phyloP scores from a whole-genome alignment of 2,888 invertebrate genomes.

The Papilio elwesi region DNA sequence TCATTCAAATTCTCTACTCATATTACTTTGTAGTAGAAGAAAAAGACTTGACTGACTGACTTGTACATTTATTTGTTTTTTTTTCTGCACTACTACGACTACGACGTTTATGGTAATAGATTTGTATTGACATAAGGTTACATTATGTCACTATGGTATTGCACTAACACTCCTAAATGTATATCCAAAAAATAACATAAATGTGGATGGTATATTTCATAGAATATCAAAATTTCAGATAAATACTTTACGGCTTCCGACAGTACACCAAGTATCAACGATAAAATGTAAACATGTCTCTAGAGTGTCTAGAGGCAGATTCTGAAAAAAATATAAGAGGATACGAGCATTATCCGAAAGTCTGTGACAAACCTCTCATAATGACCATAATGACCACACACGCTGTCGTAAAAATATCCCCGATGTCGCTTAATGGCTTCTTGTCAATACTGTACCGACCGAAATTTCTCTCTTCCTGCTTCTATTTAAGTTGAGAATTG shows the following conservation, averaged over 20 bases:
- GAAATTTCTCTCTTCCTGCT: neutral
- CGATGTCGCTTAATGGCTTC: conserved; percentile 61
- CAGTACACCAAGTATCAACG: conserved; percentile 16
- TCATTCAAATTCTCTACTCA: too few relatives aligned
- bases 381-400: conserved; percentile 64
- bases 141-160: neutral
- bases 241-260: neutral
- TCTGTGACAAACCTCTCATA: conserved; percentile 62
- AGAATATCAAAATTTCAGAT: neutral
- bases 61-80: too few relatives aligned
- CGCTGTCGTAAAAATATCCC: conserved; percentile 71
- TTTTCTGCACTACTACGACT: too few relatives aligned
- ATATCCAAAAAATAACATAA: neutral
- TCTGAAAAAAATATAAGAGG: conserved; percentile 49
- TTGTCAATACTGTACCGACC: neutral
- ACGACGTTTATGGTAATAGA: too few relatives aligned
- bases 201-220: neutral
- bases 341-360: conserved; percentile 55
- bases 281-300: conserved; percentile 28
- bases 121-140: too few relatives aligned
- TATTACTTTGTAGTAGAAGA: too few relatives aligned
- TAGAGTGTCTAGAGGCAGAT: neutral
- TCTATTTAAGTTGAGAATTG: conserved; percentile 9
- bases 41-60: too few relatives aligned
- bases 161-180: too few relatives aligned